Evolutionary conservation across 2,113 vertebrate genomes (phyloP).

Genomic region (Neomonachus schauinslandi): DNA sequence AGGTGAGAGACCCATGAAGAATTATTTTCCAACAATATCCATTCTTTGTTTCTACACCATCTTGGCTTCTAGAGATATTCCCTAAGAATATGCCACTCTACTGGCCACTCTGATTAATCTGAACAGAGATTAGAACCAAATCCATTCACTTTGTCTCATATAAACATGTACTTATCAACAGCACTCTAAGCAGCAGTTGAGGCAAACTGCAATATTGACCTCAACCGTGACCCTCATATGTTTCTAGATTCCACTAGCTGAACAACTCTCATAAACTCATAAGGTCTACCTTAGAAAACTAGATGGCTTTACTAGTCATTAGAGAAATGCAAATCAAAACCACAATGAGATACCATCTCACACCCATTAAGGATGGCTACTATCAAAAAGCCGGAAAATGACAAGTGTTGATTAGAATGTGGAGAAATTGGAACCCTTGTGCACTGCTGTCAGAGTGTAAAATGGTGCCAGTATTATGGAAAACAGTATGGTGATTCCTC

Average conservation of each 20-base stretch:
- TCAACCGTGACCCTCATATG: neutral
- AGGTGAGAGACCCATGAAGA: neutral
- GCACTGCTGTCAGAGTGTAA: neutral
- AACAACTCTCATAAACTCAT: neutral
- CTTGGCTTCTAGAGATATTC: neutral
- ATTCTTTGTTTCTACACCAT: neutral
- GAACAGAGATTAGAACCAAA: neutral
- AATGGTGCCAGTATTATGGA: neutral
- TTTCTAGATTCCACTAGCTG: neutral
- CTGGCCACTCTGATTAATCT: neutral
- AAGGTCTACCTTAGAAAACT: neutral
- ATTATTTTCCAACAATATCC: neutral
- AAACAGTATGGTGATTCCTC: neutral
- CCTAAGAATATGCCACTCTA: neutral
- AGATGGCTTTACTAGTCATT: neutral
- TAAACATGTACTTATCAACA: neutral
- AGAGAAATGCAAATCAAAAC: constrained; percentile 8
- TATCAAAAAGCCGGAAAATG: neutral
- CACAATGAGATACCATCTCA: neutral
- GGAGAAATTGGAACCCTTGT: neutral
- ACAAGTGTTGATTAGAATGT: neutral
- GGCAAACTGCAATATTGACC: neutral
- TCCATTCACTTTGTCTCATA: neutral
- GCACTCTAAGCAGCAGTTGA: neutral
- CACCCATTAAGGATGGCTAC: neutral